A percentile compares a stretch with the other conserved stretches of the same genome.
Conservation (phyloP, 1,140 invertebrate genomes). For the Polypedilum vanderplanki region DNA sequence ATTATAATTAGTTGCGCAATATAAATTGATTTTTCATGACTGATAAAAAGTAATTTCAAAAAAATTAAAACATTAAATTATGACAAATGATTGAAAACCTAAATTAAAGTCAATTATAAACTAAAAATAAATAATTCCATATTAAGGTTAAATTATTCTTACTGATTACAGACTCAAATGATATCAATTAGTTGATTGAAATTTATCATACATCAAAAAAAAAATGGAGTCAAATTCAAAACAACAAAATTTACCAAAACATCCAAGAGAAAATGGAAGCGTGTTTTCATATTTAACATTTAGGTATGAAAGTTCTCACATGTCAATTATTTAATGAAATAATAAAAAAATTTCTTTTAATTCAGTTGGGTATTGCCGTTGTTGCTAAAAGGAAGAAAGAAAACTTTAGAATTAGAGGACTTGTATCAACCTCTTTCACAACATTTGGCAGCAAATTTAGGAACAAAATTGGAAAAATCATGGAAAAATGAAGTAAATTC, state of each 20-base stretch:
- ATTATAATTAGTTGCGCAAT: too few species aligned
- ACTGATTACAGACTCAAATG: too few species aligned
- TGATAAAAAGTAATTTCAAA: too few species aligned
- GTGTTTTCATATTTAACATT: conserved; percentile 49
- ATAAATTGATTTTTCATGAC: too few species aligned
- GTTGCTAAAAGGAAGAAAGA: conserved; percentile 49
- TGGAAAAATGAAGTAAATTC: conserved; percentile 39
- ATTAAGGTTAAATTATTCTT: too few species aligned
- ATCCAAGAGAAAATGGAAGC: conserved; percentile 51
- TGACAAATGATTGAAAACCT: too few species aligned
- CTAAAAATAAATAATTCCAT: too few species aligned
- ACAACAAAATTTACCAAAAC: conserved; percentile 42
- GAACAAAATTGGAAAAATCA: conserved; percentile 43
- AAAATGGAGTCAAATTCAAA: conserved; percentile 47
- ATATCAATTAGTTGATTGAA: background rate
- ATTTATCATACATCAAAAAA: background rate
- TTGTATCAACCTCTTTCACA: conserved; percentile 52
- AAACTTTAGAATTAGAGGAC: conserved; percentile 50
- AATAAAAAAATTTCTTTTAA: conserved; percentile 30
- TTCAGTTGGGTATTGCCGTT: conserved; percentile 47
- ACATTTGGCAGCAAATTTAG: conserved; percentile 48
- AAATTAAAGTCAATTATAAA: too few species aligned
- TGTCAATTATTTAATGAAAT: too few species aligned
- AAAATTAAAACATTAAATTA: too few species aligned
- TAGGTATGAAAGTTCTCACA: conserved; percentile 45